Percentiles rank a stretch among this genome's conserved stretches.
Evolutionary conservation across 2,888 invertebrate genomes (phyloP).

Genomic region (Chloromyia formosa): DNA sequence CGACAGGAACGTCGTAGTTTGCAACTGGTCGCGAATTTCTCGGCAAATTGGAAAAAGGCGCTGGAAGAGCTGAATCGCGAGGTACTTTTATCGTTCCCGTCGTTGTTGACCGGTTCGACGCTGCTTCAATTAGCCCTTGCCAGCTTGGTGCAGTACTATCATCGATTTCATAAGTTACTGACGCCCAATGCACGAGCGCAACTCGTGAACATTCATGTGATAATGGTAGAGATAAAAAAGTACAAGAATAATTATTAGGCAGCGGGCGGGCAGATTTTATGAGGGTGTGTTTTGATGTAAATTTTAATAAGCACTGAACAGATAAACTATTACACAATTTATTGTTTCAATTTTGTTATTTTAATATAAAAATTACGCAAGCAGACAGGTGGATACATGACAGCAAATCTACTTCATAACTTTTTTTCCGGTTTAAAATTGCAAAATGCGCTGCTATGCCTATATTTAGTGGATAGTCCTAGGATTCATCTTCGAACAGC

Average conservation of each 20-base stretch:
- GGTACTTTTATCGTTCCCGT: conserved; percentile 94
- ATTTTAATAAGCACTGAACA: neutral
- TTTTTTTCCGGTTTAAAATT: too few relatives aligned
- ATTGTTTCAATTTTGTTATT: conserved; percentile 1
- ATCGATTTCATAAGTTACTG: conserved; percentile 93
- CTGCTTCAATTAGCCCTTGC: conserved; percentile 93
- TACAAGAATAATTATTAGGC: conserved; percentile 94
- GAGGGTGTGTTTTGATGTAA: conserved; percentile 2
- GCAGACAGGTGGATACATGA: too few relatives aligned
- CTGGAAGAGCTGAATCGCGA: conserved; percentile 95
- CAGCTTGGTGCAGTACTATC: conserved; percentile 96
- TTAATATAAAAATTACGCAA: neutral
- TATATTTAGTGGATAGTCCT: too few relatives aligned
- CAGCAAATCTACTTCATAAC: too few relatives aligned
- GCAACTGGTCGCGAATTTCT: conserved; percentile 87
- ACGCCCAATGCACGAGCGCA: conserved; percentile 86
- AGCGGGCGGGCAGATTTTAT: too few relatives aligned
- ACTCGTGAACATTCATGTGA: conserved; percentile 96
- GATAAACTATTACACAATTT: conserved; percentile 2
- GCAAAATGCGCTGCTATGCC: too few relatives aligned
- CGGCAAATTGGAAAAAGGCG: conserved; percentile 93
- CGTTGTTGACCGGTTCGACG: conserved; percentile 93
- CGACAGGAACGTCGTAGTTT: conserved; percentile 84
- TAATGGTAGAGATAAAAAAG: conserved; percentile 99
- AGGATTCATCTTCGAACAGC: conserved; percentile 79